Evolutionary conservation across 2,113 vertebrate genomes (phyloP).

Genomic region (Poeciliopsis prolifica): DNA sequence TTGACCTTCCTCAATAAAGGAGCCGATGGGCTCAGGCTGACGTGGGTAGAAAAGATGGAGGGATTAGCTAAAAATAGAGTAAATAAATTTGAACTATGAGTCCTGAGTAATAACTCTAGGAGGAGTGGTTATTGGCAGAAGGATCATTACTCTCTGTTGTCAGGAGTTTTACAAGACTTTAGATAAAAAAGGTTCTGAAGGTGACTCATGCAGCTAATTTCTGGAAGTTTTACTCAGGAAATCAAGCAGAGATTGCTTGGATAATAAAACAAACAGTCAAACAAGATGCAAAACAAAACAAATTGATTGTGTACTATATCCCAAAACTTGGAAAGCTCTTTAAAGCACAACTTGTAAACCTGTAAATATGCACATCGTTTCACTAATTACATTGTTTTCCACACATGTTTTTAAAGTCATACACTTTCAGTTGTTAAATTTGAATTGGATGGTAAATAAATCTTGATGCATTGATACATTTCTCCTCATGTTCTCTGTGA

Average conservation of each 20-base stretch:
- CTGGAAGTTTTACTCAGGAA: constrained; percentile 1
- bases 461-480: background rate
- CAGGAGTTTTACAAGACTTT: constrained; percentile 11
- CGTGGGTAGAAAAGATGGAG: background rate
- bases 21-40: constrained; percentile 1
- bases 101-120: background rate
- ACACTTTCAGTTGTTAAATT: constrained; percentile 16
- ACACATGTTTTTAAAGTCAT: background rate
- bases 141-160: constrained; percentile 28
- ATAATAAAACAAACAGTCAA: background rate
- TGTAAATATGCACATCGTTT: background rate
- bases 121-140: background rate
- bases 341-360: background rate
- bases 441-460: background rate
- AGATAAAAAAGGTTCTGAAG: constrained; percentile 45
- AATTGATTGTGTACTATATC: background rate
- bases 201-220: constrained; percentile 38
- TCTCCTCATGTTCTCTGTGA: background rate
- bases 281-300: background rate
- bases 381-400: background rate
- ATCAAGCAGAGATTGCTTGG: background rate
- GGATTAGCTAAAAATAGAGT: background rate
- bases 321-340: background rate
- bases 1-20: constrained; percentile 43
- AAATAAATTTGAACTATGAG: constrained; percentile 7